Conservation (phyloP, 1,140 invertebrate species). For the Dreissena rostriformis region DNA sequence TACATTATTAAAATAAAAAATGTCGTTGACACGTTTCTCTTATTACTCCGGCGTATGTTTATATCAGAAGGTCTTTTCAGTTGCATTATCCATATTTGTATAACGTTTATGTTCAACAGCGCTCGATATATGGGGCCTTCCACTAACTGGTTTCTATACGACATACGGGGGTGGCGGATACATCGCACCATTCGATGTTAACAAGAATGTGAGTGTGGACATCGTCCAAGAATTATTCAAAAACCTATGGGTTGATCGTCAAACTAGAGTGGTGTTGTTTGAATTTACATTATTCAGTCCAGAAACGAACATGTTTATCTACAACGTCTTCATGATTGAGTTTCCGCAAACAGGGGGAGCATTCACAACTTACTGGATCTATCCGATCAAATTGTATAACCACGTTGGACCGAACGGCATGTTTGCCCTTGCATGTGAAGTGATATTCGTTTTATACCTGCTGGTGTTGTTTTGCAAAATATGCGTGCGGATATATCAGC, state of each 20-base stretch:
- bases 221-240: conserved; percentile 75
- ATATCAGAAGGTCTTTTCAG: not conserved
- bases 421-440: conserved; percentile 45
- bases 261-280: conserved; percentile 82
- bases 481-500: conserved; percentile 14
- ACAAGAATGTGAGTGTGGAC: conserved; percentile 14
- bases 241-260: conserved; percentile 81
- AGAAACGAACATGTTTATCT: conserved; percentile 68
- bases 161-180: conserved; percentile 70
- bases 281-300: conserved; percentile 84
- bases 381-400: conserved; percentile 51
- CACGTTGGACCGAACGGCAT: conserved; percentile 46
- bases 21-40: no score
- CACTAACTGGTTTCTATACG: conserved; percentile 57
- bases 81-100: not conserved
- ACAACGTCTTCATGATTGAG: conserved; percentile 72
- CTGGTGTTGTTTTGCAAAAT: conserved; percentile 36
- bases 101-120: conserved; percentile 9
- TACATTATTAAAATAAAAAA: not conserved
- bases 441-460: conserved; percentile 39
- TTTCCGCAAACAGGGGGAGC: conserved; percentile 81
- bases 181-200: conserved; percentile 57
- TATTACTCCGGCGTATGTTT: not conserved
- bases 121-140: conserved; percentile 61
- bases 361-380: conserved; percentile 56